Conservation (phyloP, 2,888 invertebrate genomes). For the Nemotelus nigrinus region DNA sequence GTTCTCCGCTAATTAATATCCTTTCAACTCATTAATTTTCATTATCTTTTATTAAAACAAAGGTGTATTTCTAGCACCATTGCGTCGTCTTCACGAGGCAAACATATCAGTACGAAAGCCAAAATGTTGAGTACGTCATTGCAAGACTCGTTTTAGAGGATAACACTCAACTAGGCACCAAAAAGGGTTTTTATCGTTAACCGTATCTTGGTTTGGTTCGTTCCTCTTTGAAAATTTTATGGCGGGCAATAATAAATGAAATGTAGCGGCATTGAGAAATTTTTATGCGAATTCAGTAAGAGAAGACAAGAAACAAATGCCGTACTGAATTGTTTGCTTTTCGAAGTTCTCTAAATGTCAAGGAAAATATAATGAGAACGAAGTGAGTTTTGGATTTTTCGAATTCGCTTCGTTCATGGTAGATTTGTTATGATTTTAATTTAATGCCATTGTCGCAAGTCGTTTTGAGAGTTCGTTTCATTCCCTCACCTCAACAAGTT, state of each 20-base stretch:
- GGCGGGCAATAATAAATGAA: conserved; percentile 40
- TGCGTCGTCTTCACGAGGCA: neutral
- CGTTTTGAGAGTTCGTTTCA: neutral
- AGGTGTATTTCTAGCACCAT: conserved; percentile 4
- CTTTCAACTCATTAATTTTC: conserved; percentile 47
- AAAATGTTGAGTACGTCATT: conserved; percentile 44
- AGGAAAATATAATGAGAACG: conserved; percentile 5
- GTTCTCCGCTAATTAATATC: conserved; percentile 47
- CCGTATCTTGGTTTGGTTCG: neutral
- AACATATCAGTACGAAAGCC: neutral
- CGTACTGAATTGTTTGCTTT: neutral
- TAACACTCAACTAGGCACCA: conserved; percentile 1
- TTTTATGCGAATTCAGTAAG: conserved; percentile 5
- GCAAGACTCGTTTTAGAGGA: conserved; percentile 12
- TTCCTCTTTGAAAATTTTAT: conserved; percentile 43
- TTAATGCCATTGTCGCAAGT: conserved; percentile 26
- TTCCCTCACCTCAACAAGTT: conserved; percentile 17
- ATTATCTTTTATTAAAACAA: conserved; percentile 43
- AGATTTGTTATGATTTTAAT: conserved; percentile 40
- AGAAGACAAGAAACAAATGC: neutral
- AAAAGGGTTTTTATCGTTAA: conserved; percentile 4
- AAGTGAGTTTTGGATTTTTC: conserved; percentile 10
- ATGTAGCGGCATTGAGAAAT: conserved; percentile 34
- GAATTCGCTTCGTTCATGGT: conserved; percentile 27
- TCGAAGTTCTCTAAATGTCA: neutral